Percentiles rank a stretch among this genome's conserved stretches.
Evolutionary conservation across 2,888 invertebrate genomes (phyloP).

Genomic region (Cepaea hortensis): DNA sequence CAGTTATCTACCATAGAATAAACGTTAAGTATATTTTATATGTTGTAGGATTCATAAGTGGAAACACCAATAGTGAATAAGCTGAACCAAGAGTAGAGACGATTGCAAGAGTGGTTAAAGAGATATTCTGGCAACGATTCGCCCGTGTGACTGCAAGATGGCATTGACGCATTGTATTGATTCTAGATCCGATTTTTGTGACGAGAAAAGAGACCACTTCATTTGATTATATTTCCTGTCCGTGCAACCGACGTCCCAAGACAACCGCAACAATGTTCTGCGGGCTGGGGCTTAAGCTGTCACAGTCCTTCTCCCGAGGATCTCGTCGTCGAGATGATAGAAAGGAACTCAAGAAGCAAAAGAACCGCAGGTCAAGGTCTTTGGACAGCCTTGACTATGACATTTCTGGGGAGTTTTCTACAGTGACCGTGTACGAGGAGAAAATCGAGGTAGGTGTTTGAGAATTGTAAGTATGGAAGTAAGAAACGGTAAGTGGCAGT

Average conservation of each 20-base stretch:
- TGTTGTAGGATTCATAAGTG: too few relatives aligned
- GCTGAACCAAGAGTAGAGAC: too few relatives aligned
- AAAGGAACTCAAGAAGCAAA: conserved; percentile 32
- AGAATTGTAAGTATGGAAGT: too few relatives aligned
- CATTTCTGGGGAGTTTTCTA: conserved; percentile 51
- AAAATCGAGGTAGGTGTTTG: conserved; percentile 42
- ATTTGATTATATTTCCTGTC: background rate
- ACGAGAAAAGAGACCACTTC: background rate
- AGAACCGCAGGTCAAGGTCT: conserved; percentile 35
- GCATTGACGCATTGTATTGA: too few relatives aligned
- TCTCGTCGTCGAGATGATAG: conserved; percentile 23
- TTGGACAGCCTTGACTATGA: conserved; percentile 46
- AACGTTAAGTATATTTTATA: too few relatives aligned
- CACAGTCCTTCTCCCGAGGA: conserved; percentile 52
- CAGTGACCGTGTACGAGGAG: conserved; percentile 52
- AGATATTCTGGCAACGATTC: too few relatives aligned
- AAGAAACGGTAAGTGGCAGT: too few relatives aligned
- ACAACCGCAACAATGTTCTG: conserved; percentile 45
- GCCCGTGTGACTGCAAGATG: too few relatives aligned
- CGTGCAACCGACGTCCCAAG: background rate
- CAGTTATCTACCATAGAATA: too few relatives aligned
- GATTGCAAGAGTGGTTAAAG: too few relatives aligned
- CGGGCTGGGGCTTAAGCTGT: conserved; percentile 47
- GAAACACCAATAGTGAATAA: too few relatives aligned
- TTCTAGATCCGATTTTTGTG: background rate